Base-by-base conservation (phyloP, 1,140 invertebrate genomes). In the Gyrodactylus salaris region DNA sequence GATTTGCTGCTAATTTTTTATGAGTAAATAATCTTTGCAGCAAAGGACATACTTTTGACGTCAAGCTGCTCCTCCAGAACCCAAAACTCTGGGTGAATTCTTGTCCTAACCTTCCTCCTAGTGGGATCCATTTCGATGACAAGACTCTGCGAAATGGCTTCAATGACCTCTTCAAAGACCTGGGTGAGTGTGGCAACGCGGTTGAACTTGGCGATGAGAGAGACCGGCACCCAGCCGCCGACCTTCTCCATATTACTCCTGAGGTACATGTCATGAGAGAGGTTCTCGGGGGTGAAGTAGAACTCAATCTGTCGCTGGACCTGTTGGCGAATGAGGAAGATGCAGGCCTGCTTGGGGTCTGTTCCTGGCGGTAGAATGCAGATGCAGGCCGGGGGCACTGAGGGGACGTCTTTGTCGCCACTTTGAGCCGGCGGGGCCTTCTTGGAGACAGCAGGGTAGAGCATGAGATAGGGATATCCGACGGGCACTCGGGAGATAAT, bases 231-330 rank as follows among this genome's bases (percentile, higher is more conserved):
- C 78, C 86, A 97, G 72, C 94, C 94, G 77, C 94, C 86, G 7
- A n/a, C 34, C 20, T 85, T 78, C 77, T 92, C 88, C 94, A 99
- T 98, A 85, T 93, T 93, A 75, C 90, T 85, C 73, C 94, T 85
- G 76, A 99, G 83, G 82, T 93, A 99, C 81, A 95, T 91, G 80
- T 98, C 94, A 77, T 88, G 86, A 76, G 88, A 85, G 72, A 99
- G 83, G 83, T 99, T 99, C 77, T 96, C 91, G 77, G 88, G 87
- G 79, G 90, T 94, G 82, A 99, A 97, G 84, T 99, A 99, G 82
- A 98, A 99, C 83, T 98, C 93, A 1, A 73, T 26, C 26, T 73
- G 72, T 21, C 68, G 27, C 1, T 23, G 21, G 1, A 73, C 24
- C 21, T 73, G 72, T 54, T 54, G 34, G 34, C 34, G 34, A 16